A percentile compares a stretch with the other conserved stretches of the same genome.
These are phyloP conservation scores for Cephalopholis sonnerati DNA, from an alignment of 2,113 vertebrate genomes.

Conservation along the genomic window DNA sequence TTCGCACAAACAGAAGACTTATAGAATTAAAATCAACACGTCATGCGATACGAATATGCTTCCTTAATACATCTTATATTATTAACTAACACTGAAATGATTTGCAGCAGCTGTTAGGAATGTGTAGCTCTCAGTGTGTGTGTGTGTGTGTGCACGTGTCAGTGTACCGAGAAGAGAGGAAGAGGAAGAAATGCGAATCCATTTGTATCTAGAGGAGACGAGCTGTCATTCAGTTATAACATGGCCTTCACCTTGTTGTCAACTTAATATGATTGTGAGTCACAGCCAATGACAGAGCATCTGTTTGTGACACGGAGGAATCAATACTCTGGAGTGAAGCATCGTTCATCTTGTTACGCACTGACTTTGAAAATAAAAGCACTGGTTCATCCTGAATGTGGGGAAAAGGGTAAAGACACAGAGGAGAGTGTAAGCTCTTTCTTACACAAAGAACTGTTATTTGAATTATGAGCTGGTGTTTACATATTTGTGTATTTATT, in stretches of 20 bases:
- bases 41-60: constrained; percentile 10
- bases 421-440: background rate
- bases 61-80: constrained; percentile 34
- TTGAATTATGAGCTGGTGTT: background rate
- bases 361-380: constrained; percentile 64
- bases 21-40: constrained; percentile 54
- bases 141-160: background rate
- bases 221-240: constrained; percentile 63
- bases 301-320: constrained; percentile 69
- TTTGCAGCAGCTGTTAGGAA: constrained; percentile 30
- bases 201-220: constrained; percentile 55
- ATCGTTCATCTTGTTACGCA: constrained; percentile 63
- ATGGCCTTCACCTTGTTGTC: constrained; percentile 75
- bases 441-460: background rate
- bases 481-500: background rate
- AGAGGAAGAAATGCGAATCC: constrained; percentile 29
- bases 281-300: constrained; percentile 70
- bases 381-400: constrained; percentile 37
- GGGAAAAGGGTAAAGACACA: constrained; percentile 35
- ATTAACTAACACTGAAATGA: constrained; percentile 41
- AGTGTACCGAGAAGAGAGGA: background rate
- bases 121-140: background rate
- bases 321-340: constrained; percentile 67
- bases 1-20: constrained; percentile 46
- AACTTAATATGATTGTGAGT: constrained; percentile 70